Evolutionary conservation across 2,113 vertebrate species (phyloP).

Genomic region (Vulpes ferrilata): DNA sequence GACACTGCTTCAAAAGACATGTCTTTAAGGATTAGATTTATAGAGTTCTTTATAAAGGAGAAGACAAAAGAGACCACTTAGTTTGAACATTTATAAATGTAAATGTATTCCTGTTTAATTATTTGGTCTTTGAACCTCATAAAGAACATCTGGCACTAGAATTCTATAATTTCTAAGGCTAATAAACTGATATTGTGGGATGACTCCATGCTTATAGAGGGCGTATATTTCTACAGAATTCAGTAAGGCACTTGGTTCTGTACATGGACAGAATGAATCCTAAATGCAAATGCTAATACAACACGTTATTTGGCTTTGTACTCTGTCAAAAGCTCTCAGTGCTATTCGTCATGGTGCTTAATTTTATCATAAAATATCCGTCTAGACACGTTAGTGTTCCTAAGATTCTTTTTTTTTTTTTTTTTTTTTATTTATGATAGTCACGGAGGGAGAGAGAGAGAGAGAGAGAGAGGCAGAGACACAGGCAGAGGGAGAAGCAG

Average conservation of each 20-base stretch:
- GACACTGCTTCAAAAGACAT: neutral
- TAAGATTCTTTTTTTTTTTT: neutral
- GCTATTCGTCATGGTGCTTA: neutral
- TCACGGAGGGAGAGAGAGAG: too few species aligned
- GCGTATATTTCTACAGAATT: neutral
- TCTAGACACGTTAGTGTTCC: conserved; percentile 17
- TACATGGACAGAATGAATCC: conserved; percentile 1
- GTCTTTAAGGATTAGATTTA: neutral
- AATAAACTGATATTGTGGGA: conserved; percentile 11
- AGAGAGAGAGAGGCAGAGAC: too few species aligned
- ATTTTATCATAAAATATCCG: conserved; percentile 51
- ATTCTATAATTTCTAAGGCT: neutral
- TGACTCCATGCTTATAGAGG: neutral
- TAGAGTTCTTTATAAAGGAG: neutral
- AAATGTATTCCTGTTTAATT: conserved; percentile 35
- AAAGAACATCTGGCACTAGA: conserved; percentile 35
- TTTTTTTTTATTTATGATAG: too few species aligned
- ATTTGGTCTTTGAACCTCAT: neutral
- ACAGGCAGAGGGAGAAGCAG: too few species aligned
- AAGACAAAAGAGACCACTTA: neutral
- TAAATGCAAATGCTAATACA: neutral
- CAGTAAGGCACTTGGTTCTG: neutral
- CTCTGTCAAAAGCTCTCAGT: neutral
- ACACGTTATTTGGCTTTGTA: neutral
- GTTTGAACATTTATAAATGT: conserved; percentile 8